Conservation (phyloP, 2,888 invertebrate genomes). For the Eilema caniola region DNA sequence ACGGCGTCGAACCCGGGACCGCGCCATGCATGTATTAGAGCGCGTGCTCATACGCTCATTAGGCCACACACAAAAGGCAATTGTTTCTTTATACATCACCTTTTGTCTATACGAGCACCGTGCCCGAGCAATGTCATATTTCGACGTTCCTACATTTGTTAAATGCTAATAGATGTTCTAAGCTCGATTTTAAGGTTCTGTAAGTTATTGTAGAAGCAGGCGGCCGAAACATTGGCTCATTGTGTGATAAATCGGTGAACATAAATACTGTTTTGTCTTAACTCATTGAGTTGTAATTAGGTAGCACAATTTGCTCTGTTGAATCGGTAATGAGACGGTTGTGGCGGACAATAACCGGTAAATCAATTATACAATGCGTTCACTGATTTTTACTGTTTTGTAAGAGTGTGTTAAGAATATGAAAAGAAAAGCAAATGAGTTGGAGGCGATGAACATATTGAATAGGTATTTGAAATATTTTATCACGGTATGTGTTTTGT, state of each 20-base stretch:
- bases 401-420: slow-evolving; percentile 60
- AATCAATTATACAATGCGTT: slow-evolving; percentile 78
- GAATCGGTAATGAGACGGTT: slow-evolving; percentile 81
- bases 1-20: slow-evolving; percentile 41
- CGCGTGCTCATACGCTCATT: slow-evolving; percentile 63
- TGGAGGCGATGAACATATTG: slow-evolving; percentile 39
- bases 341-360: slow-evolving; percentile 76
- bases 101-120: slow-evolving; percentile 73
- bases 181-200: slow-evolving; percentile 77
- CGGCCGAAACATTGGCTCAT: slow-evolving; percentile 80
- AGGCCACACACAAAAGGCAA: slow-evolving; percentile 77
- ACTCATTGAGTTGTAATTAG: slow-evolving; percentile 82
- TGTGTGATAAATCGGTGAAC: slow-evolving; percentile 85
- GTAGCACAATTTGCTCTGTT: slow-evolving; percentile 85
- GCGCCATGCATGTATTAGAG: slow-evolving; percentile 26
- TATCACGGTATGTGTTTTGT: slow-evolving; percentile 32
- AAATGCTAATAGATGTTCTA: slow-evolving; percentile 77
- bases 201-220: slow-evolving; percentile 64
- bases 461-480: slow-evolving; percentile 46
- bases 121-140: slow-evolving; percentile 72
- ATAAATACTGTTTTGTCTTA: slow-evolving; percentile 85
- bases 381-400: slow-evolving; percentile 64
- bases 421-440: slow-evolving; percentile 47
- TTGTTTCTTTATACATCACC: slow-evolving; percentile 78
- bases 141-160: slow-evolving; percentile 67